Base-by-base conservation (phyloP, 2,888 invertebrate species). In the Amiota minor region DNA sequence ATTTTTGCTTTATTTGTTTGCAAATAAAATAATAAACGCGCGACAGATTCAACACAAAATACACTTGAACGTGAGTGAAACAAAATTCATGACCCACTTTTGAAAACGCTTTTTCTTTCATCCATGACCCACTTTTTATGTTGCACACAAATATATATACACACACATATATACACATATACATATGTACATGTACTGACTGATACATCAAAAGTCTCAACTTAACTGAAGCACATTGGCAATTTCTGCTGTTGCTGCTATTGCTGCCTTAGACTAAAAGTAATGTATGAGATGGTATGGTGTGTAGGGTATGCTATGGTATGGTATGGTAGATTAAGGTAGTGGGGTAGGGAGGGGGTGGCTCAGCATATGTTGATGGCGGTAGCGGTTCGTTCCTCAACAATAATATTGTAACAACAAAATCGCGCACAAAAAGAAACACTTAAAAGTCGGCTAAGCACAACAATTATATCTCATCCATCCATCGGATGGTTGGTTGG, bases 81-180 rank as follows among this genome's bases (percentile, higher is more conserved):
- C 85, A 88, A 88, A 87, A 88, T 86, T 88, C 88, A 88, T 88
- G 88, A 88, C 87, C 87, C 88, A 88, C 88, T 87, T 88, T 86
- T 81, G 80, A 85, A 35, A 83, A 79, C 86, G 88, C 85, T 88
- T 88, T 88, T 88, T 88, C 88, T 88, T 88, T 88, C 87, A 88
- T 85, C 88, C 87, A 83, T 88, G 87, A 88, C 87, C 88, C 86
- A 88, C 86, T 87, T 87, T 86, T 35, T 35, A 35, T 35, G 84
- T 82, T 81, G 47, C 65, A 65, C 53, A 50, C 20, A 18, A 35
- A 35, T 35, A 35, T 8, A 35, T 10, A 16, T n/a, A 59, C 59
- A 20, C 59, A 59, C 20, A 59, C 10, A 2, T 20, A 47, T 6
- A 65, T 9, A 65, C 16, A 45, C 45, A 47, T 6, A 65, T n/a